Percentiles rank a stretch among this genome's conserved stretches.
These are phyloP conservation scores for Falco columbarius DNA, from an alignment of 2,797 vertebrate species.

Conservation along the genomic window DNA sequence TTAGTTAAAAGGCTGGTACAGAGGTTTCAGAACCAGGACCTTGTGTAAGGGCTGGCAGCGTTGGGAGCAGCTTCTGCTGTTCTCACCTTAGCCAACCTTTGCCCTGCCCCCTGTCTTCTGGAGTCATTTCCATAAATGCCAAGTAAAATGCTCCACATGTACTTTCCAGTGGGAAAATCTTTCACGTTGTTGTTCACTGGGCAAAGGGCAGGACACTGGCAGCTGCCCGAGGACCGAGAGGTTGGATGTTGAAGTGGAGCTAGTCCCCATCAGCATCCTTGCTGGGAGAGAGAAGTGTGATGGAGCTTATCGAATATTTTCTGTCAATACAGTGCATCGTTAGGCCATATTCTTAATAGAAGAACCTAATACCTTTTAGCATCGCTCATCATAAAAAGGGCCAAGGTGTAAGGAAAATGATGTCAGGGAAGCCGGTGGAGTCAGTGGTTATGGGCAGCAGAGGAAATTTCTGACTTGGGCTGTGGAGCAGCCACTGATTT, in stretches of 20 bases:
- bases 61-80: background rate
- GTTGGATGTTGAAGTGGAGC: background rate
- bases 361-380: background rate
- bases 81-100: background rate
- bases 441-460: background rate
- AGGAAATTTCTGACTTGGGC: background rate
- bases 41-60: background rate
- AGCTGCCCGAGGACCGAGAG: background rate
- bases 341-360: background rate
- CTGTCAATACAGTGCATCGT: background rate
- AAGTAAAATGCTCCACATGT: background rate
- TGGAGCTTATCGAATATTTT: background rate
- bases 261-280: background rate
- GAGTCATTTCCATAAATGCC: background rate
- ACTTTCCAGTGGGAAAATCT: background rate
- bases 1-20: background rate
- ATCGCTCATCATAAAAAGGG: background rate
- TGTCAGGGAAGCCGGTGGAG: background rate
- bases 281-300: background rate
- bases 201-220: accelerated
- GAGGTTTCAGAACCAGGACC: background rate
- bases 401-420: no score
- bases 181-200: accelerated
- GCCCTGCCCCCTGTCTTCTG: background rate
- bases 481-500: background rate